These are phyloP conservation scores for Chrysina gloriosa DNA, from an alignment of 2,888 invertebrate genomes.

Conservation along the genomic window DNA sequence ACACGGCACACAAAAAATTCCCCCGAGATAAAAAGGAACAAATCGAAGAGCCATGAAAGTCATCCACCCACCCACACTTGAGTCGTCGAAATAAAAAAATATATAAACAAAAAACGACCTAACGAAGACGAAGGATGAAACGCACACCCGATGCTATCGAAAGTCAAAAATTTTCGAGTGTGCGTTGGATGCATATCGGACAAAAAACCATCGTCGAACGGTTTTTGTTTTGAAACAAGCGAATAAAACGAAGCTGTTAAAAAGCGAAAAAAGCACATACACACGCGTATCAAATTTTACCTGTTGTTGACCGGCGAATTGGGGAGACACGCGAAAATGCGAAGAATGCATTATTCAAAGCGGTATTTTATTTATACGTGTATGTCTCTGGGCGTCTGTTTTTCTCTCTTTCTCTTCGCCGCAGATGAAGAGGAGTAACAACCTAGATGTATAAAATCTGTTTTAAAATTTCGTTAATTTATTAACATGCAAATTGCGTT, in stretches of 20 bases:
- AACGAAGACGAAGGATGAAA: too few relatives aligned
- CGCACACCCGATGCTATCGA: too few relatives aligned
- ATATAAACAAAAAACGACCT: neutral
- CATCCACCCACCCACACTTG: too few relatives aligned
- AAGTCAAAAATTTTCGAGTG: too few relatives aligned
- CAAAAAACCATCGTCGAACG: too few relatives aligned
- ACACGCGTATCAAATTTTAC: neutral
- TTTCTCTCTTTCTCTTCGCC: slow-evolving; percentile 21
- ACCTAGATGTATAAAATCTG: slow-evolving; percentile 28
- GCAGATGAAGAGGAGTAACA: slow-evolving; percentile 19
- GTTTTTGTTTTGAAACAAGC: too few relatives aligned
- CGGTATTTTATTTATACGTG: neutral
- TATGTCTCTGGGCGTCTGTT: neutral
- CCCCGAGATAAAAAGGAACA: neutral
- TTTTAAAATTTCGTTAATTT: neutral
- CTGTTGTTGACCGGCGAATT: slow-evolving; percentile 21
- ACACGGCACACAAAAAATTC: neutral
- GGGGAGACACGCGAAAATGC: slow-evolving; percentile 29
- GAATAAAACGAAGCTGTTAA: neutral
- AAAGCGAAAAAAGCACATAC: neutral
- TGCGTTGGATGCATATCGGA: too few relatives aligned
- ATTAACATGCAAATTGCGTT: too few relatives aligned
- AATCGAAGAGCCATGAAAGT: too few relatives aligned
- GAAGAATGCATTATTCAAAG: slow-evolving; percentile 9
- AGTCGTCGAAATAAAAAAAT: neutral